Percentiles rank a stretch among this genome's conserved stretches.
Evolutionary conservation across 2,113 vertebrate genomes (phyloP).

Genomic region (Nothocercus julius): DNA sequence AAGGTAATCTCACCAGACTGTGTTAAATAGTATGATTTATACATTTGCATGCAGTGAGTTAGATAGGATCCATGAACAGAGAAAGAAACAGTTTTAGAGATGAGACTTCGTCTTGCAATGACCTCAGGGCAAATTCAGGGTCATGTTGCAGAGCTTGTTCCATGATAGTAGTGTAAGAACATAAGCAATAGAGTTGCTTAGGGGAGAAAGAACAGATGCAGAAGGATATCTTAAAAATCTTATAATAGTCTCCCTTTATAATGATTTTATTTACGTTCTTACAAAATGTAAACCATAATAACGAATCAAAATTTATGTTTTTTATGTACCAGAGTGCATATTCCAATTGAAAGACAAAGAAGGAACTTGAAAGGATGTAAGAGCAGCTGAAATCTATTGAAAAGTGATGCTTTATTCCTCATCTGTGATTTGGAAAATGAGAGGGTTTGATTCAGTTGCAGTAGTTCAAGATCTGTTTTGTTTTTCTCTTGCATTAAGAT

Average conservation of each 20-base stretch:
- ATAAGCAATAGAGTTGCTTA: neutral
- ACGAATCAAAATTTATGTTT: neutral
- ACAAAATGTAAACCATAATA: neutral
- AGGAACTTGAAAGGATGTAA: neutral
- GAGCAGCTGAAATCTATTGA: neutral
- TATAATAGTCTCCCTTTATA: neutral
- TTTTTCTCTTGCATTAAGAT: neutral
- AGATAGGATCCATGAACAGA: neutral
- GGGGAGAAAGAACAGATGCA: neutral
- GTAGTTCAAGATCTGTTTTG: neutral
- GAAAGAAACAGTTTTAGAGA: neutral
- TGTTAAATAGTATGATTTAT: neutral
- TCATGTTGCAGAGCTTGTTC: neutral
- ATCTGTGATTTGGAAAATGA: neutral
- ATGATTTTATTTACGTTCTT: neutral
- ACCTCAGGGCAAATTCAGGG: neutral
- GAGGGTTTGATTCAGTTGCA: neutral
- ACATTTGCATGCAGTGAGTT: neutral
- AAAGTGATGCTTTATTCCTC: neutral
- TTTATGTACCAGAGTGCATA: neutral
- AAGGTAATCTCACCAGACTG: neutral
- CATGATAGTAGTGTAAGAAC: neutral
- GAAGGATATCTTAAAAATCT: neutral
- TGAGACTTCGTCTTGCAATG: neutral
- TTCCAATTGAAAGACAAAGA: neutral